phyloP scores from a whole-genome alignment of 1,140 invertebrate genomes.

The Calephelis nemesis region DNA sequence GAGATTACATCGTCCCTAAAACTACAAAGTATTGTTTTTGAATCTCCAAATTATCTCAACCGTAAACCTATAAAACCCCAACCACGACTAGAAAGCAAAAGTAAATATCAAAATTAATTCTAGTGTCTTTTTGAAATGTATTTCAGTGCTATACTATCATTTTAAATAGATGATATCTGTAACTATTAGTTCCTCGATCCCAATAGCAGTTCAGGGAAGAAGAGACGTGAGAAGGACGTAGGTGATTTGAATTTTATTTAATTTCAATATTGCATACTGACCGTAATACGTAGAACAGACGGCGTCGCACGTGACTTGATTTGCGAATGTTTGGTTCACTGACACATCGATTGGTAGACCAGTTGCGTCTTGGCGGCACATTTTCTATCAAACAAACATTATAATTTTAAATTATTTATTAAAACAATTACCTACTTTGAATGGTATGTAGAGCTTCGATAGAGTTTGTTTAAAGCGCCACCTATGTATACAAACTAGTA shows the following conservation, averaged over 20 bases:
- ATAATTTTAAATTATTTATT: constrained; percentile 22
- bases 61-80: too few species aligned
- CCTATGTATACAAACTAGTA: not conserved
- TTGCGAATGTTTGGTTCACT: constrained; percentile 48
- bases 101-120: too few species aligned
- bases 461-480: not conserved
- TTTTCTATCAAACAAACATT: constrained; percentile 54
- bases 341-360: constrained; percentile 49
- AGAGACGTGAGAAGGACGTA: constrained; percentile 15
- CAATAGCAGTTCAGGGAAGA: constrained; percentile 13
- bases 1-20: too few species aligned
- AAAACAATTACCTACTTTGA: not conserved
- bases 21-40: too few species aligned
- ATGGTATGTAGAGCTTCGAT: too few species aligned
- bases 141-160: not conserved
- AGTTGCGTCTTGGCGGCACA: constrained; percentile 52
- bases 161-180: constrained; percentile 11
- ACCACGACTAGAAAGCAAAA: too few species aligned
- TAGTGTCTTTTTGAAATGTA: not conserved
- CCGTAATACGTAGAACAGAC: constrained; percentile 67
- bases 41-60: too few species aligned
- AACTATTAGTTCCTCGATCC: constrained; percentile 14
- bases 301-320: constrained; percentile 55
- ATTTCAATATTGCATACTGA: constrained; percentile 59
- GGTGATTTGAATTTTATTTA: constrained; percentile 17